These are phyloP conservation scores for Alsophila aescularia DNA, from an alignment of 2,888 invertebrate genomes.

Conservation along the genomic window DNA sequence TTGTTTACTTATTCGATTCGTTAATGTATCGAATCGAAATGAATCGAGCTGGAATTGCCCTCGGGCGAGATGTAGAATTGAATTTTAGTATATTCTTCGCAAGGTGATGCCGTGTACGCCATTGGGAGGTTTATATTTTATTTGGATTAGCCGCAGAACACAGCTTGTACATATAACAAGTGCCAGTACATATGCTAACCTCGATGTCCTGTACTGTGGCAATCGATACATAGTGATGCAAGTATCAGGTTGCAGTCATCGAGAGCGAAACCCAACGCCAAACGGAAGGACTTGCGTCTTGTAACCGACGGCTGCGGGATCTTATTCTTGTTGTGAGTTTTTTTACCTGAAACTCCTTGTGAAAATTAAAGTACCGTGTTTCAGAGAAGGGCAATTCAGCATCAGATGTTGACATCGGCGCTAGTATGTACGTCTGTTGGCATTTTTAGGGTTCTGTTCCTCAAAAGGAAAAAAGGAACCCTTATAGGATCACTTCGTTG, in stretches of 20 bases:
- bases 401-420: too few relatives aligned
- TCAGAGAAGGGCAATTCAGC: too few relatives aligned
- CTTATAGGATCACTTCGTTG: too few relatives aligned
- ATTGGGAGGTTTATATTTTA: too few relatives aligned
- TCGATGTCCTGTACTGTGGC: conserved; percentile 34
- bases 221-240: conserved; percentile 56
- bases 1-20: conserved; percentile 29
- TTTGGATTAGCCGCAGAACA: neutral
- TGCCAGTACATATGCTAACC: conserved; percentile 8
- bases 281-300: conserved; percentile 63
- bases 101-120: neutral
- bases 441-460: too few relatives aligned
- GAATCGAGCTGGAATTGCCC: conserved; percentile 21
- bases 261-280: conserved; percentile 69
- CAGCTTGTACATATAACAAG: too few relatives aligned
- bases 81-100: conserved; percentile 7
- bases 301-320: conserved; percentile 9
- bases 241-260: conserved; percentile 63
- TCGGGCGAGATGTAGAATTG: conserved; percentile 13
- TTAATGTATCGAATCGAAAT: conserved; percentile 28
- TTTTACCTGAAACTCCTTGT: too few relatives aligned
- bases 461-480: too few relatives aligned
- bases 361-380: too few relatives aligned
- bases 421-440: too few relatives aligned
- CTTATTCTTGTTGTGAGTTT: neutral